phyloP scores from a whole-genome alignment of 2,888 invertebrate species.

The Brachypalpus laphriformis region DNA sequence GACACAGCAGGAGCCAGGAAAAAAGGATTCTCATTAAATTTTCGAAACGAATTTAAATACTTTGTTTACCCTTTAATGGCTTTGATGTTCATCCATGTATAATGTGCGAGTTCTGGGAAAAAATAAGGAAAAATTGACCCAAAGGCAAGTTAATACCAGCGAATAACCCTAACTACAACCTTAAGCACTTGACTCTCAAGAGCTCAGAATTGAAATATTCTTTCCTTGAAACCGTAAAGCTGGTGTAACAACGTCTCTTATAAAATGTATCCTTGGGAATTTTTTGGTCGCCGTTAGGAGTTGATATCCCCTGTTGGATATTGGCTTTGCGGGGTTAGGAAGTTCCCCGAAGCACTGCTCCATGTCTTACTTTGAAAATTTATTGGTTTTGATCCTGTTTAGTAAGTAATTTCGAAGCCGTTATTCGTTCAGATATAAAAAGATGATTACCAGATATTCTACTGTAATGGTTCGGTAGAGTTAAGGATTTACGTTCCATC shows the following conservation, averaged over 20 bases:
- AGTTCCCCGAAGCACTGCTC: background rate
- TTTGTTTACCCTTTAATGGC: background rate
- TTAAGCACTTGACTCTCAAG: no score
- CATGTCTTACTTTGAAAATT: background rate
- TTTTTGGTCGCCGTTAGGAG: background rate
- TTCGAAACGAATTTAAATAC: background rate
- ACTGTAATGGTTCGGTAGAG: no score
- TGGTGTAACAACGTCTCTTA: background rate
- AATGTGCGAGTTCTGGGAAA: background rate
- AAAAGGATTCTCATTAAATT: constrained; percentile 3
- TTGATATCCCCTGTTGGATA: background rate
- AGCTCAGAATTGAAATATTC: background rate
- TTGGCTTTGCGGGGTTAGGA: background rate
- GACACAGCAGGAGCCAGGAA: background rate
- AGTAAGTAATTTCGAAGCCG: no score
- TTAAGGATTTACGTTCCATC: no score
- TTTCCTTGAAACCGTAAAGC: background rate
- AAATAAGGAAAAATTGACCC: background rate
- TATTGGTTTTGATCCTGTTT: no score
- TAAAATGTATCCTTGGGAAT: background rate
- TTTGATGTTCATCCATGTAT: background rate
- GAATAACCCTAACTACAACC: no score
- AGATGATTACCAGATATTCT: no score
- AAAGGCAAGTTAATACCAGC: background rate
- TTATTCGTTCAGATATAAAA: no score